phyloP scores from a whole-genome alignment of 2,113 vertebrate species.

The Heterotis niloticus region DNA sequence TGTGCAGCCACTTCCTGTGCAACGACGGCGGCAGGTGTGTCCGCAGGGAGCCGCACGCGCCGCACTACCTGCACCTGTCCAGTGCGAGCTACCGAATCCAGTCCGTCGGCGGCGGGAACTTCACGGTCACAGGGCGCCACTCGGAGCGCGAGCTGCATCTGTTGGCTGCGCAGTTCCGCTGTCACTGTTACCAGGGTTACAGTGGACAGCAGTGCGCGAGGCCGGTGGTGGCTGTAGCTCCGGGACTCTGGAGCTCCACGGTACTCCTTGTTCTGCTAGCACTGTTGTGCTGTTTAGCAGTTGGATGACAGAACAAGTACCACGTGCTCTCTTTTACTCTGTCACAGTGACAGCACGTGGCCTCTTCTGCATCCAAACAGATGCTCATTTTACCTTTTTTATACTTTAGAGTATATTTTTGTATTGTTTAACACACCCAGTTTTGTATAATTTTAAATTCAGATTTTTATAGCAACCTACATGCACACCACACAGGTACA shows the following conservation, averaged over 20 bases:
- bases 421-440: too few species aligned
- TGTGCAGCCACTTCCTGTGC: conserved; percentile 65
- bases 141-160: conserved; percentile 54
- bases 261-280: background rate
- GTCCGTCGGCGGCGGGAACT: conserved; percentile 42
- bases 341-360: too few species aligned
- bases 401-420: too few species aligned
- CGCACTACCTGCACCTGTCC: conserved; percentile 66
- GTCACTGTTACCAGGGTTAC: conserved; percentile 72
- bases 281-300: background rate
- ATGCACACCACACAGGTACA: too few species aligned
- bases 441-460: too few species aligned
- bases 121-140: conserved; percentile 57
- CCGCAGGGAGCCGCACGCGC: conserved; percentile 52
- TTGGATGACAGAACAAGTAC: too few species aligned
- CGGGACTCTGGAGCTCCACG: too few species aligned
- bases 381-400: too few species aligned
- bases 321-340: too few species aligned
- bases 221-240: conserved; percentile 6
- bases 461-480: too few species aligned
- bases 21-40: conserved; percentile 60
- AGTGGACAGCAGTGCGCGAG: conserved; percentile 55
- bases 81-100: conserved; percentile 56
- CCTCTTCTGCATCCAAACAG: too few species aligned
- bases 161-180: conserved; percentile 61